Evolutionary conservation across 2,888 invertebrate species (phyloP).

Genomic region (Cerastoderma edule): DNA sequence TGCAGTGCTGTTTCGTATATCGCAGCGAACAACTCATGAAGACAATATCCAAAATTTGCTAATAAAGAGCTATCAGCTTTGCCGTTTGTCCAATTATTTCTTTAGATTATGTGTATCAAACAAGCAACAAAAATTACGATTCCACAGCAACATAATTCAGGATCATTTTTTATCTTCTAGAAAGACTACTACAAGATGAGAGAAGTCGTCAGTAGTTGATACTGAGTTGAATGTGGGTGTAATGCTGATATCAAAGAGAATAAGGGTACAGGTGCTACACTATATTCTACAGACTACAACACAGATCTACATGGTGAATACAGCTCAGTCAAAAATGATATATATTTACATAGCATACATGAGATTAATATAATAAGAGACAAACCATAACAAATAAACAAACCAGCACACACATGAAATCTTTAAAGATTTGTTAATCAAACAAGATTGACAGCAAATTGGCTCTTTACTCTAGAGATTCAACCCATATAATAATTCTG

Average conservation of each 20-base stretch:
- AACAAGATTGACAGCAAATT: not conserved
- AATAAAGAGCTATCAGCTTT: too few relatives aligned
- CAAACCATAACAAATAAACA: not conserved
- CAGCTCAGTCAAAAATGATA: conserved; percentile 28
- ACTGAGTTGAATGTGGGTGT: not conserved
- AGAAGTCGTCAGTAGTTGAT: too few relatives aligned
- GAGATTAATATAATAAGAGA: conserved; percentile 16
- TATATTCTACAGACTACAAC: conserved; percentile 50
- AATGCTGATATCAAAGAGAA: not conserved
- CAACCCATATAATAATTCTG: not conserved
- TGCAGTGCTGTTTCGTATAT: too few relatives aligned
- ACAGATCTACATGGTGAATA: conserved; percentile 51
- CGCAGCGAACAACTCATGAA: too few relatives aligned
- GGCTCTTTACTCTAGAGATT: not conserved
- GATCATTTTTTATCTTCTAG: too few relatives aligned
- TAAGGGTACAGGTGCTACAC: conserved; percentile 33
- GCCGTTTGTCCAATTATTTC: too few relatives aligned
- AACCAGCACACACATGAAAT: conserved; percentile 1
- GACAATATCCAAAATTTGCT: too few relatives aligned
- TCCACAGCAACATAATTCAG: too few relatives aligned
- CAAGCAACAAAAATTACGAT: too few relatives aligned
- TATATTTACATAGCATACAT: conserved; percentile 42
- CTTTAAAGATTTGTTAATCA: not conserved
- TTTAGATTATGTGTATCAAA: too few relatives aligned
- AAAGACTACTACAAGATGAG: too few relatives aligned